Evolutionary conservation across 1,140 invertebrate species (phyloP), one percentile per base, ranked within the genome.

Genomic region (Teleogryllus occipitalis): DNA sequence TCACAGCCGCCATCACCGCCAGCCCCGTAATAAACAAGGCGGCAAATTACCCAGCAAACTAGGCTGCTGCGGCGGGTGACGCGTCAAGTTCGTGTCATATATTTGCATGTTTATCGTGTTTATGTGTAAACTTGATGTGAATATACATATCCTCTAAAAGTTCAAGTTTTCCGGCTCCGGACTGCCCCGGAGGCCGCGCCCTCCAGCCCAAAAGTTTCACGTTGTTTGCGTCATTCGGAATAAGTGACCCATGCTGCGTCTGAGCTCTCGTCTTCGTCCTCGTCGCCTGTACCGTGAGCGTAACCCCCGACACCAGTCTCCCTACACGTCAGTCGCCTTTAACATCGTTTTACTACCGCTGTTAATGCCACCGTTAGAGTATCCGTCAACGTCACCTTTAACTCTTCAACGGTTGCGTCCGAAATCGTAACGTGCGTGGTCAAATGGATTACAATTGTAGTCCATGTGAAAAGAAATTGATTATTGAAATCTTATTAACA

Each of bases 21-120:
- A 65, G 2, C 27, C 7, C 10, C 18, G 18, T 65, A 65, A 65
- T 65, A 65, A 65, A 65, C 54, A 65, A 65, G 54, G 54, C 54
- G 18, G 54, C 54, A 65, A 65, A 65, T 65, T 65, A 18, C 54
- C 54, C 54, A 18, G 7, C 54, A 65, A 65, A 65, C 10, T 65
- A 65, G 10, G 54, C 27, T 14, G 54, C 54, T 18, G 54, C 54
- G 10, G 18, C 18, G 18, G 54, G 54, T 7, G 54, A 65, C 54
- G 54, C 54, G 18, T 65, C 54, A 65, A 65, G 10, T 65, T 65
- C 54, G 54, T 7, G 54, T 65, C 54, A 65, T 65, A 65, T 65
- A 65, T 65, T 65, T 65, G 54, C 54, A 65, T 65, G 54, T 65
- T 65, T 65, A 65, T 65, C 54, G 54, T 65, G 54, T 65, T 65